These are phyloP conservation scores for Bursaphelenchus okinawaensis DNA, from an alignment of 2,888 invertebrate species.

Conservation along the genomic window DNA sequence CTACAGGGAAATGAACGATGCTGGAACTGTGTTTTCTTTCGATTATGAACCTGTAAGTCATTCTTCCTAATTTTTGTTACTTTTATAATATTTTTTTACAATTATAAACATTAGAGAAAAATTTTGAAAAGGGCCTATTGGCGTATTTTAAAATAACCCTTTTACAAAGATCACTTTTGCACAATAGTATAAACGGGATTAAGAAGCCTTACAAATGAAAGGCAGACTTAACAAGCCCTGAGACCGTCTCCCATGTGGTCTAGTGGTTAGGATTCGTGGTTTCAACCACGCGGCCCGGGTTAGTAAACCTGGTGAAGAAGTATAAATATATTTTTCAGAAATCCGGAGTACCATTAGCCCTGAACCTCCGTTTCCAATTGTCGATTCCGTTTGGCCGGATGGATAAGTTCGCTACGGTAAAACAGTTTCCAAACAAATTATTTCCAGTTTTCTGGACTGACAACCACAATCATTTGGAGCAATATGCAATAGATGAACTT, in stretches of 20 bases:
- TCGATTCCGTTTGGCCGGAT: constrained; percentile 33
- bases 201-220: too few relatives aligned
- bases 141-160: constrained; percentile 3
- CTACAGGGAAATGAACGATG: constrained; percentile 15
- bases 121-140: neutral
- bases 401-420: constrained; percentile 7
- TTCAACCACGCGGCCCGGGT: too few relatives aligned
- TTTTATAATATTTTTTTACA: too few relatives aligned
- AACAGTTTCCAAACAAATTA: constrained; percentile 13
- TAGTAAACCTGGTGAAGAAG: too few relatives aligned
- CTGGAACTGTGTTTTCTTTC: constrained; percentile 36
- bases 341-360: constrained; percentile 36
- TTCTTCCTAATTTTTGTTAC: neutral
- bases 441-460: constrained; percentile 18
- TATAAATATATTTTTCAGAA: constrained; percentile 36
- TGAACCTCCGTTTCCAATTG: constrained; percentile 38
- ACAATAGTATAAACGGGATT: too few relatives aligned
- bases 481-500: neutral
- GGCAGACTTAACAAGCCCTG: too few relatives aligned
- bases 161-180: too few relatives aligned
- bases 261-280: too few relatives aligned
- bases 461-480: neutral
- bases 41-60: constrained; percentile 37
- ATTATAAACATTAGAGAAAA: too few relatives aligned
- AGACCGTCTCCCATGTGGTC: too few relatives aligned